Base-by-base conservation (phyloP, 2,888 invertebrate genomes). In the Rotaria macrura region DNA sequence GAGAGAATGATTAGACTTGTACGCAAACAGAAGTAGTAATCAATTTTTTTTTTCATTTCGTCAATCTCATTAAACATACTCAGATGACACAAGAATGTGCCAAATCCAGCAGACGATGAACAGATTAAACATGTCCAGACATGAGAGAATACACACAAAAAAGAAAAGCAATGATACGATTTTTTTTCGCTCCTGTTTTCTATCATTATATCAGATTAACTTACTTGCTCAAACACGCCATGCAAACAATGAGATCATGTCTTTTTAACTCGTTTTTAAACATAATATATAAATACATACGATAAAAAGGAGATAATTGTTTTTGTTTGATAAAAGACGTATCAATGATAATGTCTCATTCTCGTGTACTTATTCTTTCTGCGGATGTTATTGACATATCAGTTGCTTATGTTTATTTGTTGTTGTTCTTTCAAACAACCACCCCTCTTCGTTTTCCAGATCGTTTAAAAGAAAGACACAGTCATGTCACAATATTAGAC, bases 51-150 rank as follows among this genome's bases (percentile, higher is more conserved):
- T 34, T 65, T n/a, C n/a, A 29, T 29, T 17, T 65, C 29, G 29
- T 29, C 29, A 29, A 65, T 65, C 34, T 65, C 34, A 65, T 65
- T 34, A 17, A 65, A 65, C 17, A 20, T 65, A 65, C 65, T 65
- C 34, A 38, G 17, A 65, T 65, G 65, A 65, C 65, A 65, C 65
- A 65, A 65, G 65, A 65, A 65, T 65, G 65, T 65, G 65, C 65
- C 65, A 65, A 65, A 65, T 65, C 65, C 17, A 34, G 65, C 38
- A 65, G 65, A 65, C 65, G 65, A 65, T 65, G 65, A 65, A 65
- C 65, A 65, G 65, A 65, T 65, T 65, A 65, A 65, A 38, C 65
- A 29, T 65, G 65, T 65, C 65, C 65, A 65, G 65, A 65, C 65
- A 65, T 65, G 17, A 65, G 17, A 65, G 65, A 34, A 65, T 34